Evolutionary conservation across 2,113 vertebrate species (phyloP).

Genomic region (Otis tarda): DNA sequence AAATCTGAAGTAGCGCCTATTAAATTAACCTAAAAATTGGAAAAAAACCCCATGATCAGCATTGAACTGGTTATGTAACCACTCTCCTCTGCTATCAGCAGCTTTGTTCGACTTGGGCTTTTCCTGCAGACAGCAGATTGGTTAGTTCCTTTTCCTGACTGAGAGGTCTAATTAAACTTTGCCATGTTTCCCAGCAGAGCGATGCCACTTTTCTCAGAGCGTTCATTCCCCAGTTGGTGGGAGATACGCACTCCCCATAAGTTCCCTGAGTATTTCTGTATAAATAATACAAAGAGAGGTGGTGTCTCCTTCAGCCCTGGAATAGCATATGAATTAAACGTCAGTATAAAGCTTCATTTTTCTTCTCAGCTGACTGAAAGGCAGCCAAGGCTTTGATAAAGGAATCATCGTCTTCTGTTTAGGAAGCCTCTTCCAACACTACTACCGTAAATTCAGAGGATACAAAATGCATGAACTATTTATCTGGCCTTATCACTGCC

Average conservation of each 20-base stretch:
- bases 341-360: neutral
- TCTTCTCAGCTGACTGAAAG: neutral
- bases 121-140: neutral
- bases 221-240: rapidly evolving
- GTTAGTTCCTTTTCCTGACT: neutral
- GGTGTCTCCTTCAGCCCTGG: neutral
- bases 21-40: neutral
- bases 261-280: neutral
- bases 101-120: neutral
- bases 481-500: neutral
- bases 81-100: neutral
- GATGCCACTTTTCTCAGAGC: neutral
- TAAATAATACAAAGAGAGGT: slow-evolving; percentile 2
- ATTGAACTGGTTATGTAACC: neutral
- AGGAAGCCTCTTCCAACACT: neutral
- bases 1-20: neutral
- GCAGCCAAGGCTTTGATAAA: neutral
- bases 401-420: neutral
- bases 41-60: neutral
- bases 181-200: neutral
- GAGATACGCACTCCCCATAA: neutral
- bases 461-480: neutral
- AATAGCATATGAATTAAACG: neutral
- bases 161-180: neutral
- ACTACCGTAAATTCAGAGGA: neutral